phyloP scores from a whole-genome alignment of 2,888 invertebrate genomes.

The Odiellus spinosus region DNA sequence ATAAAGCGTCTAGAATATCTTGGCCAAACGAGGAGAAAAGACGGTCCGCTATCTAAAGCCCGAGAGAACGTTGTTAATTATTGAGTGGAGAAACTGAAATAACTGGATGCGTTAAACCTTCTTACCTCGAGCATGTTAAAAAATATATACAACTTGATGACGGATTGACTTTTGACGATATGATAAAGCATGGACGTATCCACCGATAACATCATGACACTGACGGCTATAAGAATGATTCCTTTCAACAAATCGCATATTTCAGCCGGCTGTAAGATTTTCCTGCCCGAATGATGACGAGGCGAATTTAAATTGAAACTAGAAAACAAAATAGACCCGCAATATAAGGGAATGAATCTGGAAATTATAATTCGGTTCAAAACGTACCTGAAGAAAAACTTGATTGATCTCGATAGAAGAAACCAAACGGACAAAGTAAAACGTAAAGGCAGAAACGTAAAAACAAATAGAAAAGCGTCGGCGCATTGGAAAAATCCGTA shows the following conservation, averaged over 20 bases:
- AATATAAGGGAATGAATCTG: not conserved
- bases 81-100: too few species aligned
- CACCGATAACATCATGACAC: conserved; percentile 70
- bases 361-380: too few species aligned
- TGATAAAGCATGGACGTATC: conserved; percentile 98
- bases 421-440: conserved; percentile 74
- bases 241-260: conserved; percentile 92
- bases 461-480: conserved; percentile 92
- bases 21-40: conserved; percentile 93
- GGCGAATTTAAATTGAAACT: not conserved
- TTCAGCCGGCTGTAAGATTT: conserved; percentile 64
- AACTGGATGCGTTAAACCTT: too few species aligned
- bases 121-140: conserved; percentile 96
- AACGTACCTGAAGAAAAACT: conserved; percentile 25
- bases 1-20: conserved; percentile 91
- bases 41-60: conserved; percentile 55
- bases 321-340: not conserved
- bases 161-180: conserved; percentile 72
- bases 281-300: conserved; percentile 24
- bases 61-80: not conserved
- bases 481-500: conserved; percentile 87
- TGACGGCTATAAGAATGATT: conserved; percentile 64
- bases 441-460: conserved; percentile 88
- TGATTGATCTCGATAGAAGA: conserved; percentile 52
- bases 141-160: conserved; percentile 97